Evolutionary conservation across 37 sponge, comb jelly and placozoan genomes (phyloP).

Genomic region (Oopsacas minuta): DNA sequence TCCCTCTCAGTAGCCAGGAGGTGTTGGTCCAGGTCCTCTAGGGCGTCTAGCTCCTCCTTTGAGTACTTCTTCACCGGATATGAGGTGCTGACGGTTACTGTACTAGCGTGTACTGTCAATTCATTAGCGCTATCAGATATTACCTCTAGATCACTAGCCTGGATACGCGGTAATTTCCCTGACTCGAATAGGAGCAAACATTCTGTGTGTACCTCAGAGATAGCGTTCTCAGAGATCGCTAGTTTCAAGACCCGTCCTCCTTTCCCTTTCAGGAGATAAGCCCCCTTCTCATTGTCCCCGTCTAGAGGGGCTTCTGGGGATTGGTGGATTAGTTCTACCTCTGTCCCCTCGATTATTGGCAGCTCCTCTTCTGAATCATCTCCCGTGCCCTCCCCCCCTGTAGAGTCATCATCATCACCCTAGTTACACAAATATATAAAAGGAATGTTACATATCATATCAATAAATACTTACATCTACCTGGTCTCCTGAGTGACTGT

Average conservation of each 20-base stretch:
- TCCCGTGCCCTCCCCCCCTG: not conserved
- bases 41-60: not conserved
- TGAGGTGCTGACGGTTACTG: not conserved
- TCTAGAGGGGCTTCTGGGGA: not conserved
- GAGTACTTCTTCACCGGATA: constrained; percentile 18
- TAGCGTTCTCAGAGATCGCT: not conserved
- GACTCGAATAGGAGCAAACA: not conserved
- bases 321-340: not conserved
- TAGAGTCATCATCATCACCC: not conserved
- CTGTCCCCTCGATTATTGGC: not conserved
- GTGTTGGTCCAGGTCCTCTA: not conserved
- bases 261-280: not conserved
- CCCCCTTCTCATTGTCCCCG: not conserved
- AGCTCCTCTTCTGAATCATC: constrained; percentile 11
- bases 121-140: not conserved
- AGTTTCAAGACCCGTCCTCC: not conserved
- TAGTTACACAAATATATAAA: not conserved
- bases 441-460: not conserved
- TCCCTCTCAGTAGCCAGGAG: not conserved
- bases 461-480: not conserved
- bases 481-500: not conserved
- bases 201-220: not conserved
- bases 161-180: not conserved
- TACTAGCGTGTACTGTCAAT: not conserved
- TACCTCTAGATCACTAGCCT: not conserved